Conservation (phyloP, 1,140 invertebrate genomes). For the Anoplophora glabripennis region DNA sequence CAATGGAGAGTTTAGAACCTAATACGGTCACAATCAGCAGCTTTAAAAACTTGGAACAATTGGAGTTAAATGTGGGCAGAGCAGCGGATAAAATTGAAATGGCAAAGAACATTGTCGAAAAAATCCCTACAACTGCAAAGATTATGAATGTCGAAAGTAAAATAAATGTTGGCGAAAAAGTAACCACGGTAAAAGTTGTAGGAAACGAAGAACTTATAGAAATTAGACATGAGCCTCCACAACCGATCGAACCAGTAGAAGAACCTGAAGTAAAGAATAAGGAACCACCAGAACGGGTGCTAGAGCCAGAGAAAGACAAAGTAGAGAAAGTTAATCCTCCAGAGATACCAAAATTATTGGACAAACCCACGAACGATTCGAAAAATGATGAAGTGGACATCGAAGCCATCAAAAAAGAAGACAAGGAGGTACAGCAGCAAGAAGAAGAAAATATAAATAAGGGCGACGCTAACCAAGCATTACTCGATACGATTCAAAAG, state of each 20-base stretch:
- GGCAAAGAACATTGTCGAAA: background rate
- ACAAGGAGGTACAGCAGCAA: slow-evolving; percentile 50
- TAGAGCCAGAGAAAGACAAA: slow-evolving; percentile 7
- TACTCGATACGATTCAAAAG: slow-evolving; percentile 56
- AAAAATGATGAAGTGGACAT: slow-evolving; percentile 43
- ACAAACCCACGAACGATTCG: slow-evolving; percentile 8
- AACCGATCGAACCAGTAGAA: slow-evolving; percentile 50
- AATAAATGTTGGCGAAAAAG: background rate
- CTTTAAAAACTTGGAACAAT: background rate
- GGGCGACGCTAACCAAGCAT: slow-evolving; percentile 49
- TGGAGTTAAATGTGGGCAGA: background rate
- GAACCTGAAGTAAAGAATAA: slow-evolving; percentile 3
- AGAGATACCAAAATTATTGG: too few species aligned
- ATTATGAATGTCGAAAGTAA: background rate
- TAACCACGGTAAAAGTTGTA: slow-evolving; percentile 8
- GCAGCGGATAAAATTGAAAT: too few species aligned
- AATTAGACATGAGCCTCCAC: slow-evolving; percentile 53
- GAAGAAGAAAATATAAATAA: slow-evolving; percentile 47
- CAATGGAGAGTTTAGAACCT: slow-evolving; percentile 59
- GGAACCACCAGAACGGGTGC: slow-evolving; percentile 7
- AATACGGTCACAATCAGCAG: background rate
- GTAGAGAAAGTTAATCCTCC: background rate
- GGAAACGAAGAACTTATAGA: slow-evolving; percentile 30
- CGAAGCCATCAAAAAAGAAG: slow-evolving; percentile 55
- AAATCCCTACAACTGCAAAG: slow-evolving; percentile 1